Base-by-base conservation (phyloP, 2,113 vertebrate genomes). In the Cephalopterus ornatus region DNA sequence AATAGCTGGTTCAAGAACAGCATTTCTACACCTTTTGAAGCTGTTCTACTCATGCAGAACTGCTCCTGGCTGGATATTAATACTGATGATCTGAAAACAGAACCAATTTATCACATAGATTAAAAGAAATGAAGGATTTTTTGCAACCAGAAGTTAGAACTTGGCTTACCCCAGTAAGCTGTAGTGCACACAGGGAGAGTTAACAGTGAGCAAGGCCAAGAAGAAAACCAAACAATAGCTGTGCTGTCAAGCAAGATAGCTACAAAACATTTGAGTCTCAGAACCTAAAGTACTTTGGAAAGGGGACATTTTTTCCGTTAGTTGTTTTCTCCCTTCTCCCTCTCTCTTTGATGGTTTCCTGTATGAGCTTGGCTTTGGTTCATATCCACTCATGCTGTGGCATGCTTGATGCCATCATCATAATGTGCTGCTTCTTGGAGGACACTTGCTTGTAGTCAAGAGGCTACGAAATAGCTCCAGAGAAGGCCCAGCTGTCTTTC, bases 51-150 rank as follows among this genome's bases (percentile, higher is more conserved):
- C 44, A 39, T 62, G 65, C 56, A 92, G 65, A 94, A 70, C 41
- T 49, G 62, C 55, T 75, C 50, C 58, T 96, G 73, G 50, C 42
- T 91, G 73, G 47, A 79, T 95, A 82, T 71, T 95, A 90, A 87
- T 91, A 89, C 37, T 83, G 35, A 53, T 73, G 89, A 71, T 67
- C 83, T 87, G 74, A 75, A 75, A 83, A 41, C 35, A 59, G 59
- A 86, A 78, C 67, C 24, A 50, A 72, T 88, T 89, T 90, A 78
- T 92, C 86, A 83, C 56, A 81, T 61, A 76, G 62, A 94, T 95
- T 71, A 72, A 81, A 96, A 86, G 84, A 92, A 94, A 94, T 41
- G 44, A 75, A 68, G 42, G 41, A 35, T 30, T 61, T 94, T 88
- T 96, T 88, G 33, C 79, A 73, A 21, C 28, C 47, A 49, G n/a